Evolutionary conservation across 30 jellyfish, hydroid and myxozoan species (phyloP).

Genomic region (Turritopsis rubra): DNA sequence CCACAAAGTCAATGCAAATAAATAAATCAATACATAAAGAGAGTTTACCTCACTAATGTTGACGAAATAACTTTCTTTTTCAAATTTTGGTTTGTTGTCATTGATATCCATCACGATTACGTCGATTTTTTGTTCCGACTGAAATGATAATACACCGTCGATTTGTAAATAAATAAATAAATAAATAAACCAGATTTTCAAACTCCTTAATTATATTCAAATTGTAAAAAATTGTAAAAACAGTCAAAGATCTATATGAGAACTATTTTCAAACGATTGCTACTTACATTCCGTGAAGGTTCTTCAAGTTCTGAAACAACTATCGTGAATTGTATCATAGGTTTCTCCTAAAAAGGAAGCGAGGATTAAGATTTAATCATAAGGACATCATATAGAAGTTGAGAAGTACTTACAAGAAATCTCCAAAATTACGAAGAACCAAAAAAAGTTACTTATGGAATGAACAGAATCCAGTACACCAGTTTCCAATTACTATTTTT

Average conservation of each 20-base stretch:
- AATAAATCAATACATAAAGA: too few species aligned
- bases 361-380: background rate
- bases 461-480: too few species aligned
- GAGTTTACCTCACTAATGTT: conserved; percentile 6
- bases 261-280: background rate
- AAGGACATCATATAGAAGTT: too few species aligned
- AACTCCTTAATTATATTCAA: too few species aligned
- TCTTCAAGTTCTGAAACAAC: background rate
- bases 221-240: too few species aligned
- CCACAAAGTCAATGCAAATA: too few species aligned
- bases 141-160: background rate
- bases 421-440: too few species aligned
- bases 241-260: background rate
- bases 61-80: background rate
- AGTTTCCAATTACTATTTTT: too few species aligned
- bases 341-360: background rate
- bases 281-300: background rate
- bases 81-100: background rate
- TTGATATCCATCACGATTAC: background rate
- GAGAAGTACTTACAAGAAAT: too few species aligned
- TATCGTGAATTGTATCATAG: background rate
- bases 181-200: too few species aligned
- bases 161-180: background rate
- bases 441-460: too few species aligned
- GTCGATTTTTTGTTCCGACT: background rate